phyloP scores from a whole-genome alignment of 64 coral and sea anemone genomes.

The Actinia equina region DNA sequence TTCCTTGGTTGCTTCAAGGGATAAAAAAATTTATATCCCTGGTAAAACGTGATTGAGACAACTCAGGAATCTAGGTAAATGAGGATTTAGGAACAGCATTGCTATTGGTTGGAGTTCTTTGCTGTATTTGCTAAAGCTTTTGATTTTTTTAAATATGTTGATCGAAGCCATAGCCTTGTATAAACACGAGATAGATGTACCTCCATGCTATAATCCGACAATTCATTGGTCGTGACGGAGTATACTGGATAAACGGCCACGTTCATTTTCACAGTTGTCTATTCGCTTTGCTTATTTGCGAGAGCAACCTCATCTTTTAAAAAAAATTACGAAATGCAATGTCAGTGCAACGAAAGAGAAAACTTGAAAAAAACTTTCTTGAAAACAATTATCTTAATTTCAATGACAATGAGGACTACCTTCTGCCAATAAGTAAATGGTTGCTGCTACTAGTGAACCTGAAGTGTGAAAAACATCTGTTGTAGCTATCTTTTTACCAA shows the following conservation, averaged over 20 bases:
- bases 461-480: neutral
- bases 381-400: too few species aligned
- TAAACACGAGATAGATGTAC: neutral
- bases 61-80: constrained; percentile 6
- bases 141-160: neutral
- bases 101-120: neutral
- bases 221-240: neutral
- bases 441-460: neutral
- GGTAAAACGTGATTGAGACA: neutral
- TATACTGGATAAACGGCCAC: too few species aligned
- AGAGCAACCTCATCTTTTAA: too few species aligned
- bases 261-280: neutral
- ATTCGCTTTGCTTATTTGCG: too few species aligned
- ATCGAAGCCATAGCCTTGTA: neutral
- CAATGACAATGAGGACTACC: too few species aligned
- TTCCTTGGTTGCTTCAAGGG: neutral
- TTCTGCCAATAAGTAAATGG: neutral
- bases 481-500: neutral
- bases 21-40: neutral
- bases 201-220: neutral
- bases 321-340: too few species aligned
- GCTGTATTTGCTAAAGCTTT: neutral
- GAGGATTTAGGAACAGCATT: neutral
- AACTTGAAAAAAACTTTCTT: too few species aligned
- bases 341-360: too few species aligned